phyloP scores from a whole-genome alignment of 2,113 vertebrate genomes.

The Anhinga anhinga region DNA sequence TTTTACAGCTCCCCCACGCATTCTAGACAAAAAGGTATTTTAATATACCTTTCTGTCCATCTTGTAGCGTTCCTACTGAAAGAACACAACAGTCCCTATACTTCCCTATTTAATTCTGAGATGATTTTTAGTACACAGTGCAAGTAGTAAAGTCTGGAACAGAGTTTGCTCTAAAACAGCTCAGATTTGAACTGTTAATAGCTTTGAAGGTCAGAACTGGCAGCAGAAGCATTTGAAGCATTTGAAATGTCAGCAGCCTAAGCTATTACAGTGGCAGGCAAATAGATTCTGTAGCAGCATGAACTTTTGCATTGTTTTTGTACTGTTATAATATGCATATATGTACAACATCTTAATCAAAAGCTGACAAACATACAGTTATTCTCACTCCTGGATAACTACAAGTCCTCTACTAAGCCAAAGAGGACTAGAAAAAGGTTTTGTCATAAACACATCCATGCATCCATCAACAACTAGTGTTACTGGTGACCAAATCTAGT shows the following conservation, averaged over 20 bases:
- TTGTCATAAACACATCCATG: neutral
- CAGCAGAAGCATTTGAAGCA: constrained; percentile 18
- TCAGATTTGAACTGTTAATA: neutral
- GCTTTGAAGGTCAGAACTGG: neutral
- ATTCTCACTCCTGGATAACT: neutral
- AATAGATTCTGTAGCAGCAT: neutral
- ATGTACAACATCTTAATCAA: neutral
- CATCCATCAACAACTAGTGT: neutral
- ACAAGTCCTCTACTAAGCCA: neutral
- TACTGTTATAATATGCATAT: neutral
- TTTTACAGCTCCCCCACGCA: neutral
- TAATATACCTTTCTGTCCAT: neutral
- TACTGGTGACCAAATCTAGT: neutral
- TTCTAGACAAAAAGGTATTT: neutral
- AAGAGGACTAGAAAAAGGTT: neutral
- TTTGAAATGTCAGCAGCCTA: constrained; percentile 30
- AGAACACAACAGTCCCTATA: neutral
- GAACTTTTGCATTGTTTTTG: neutral
- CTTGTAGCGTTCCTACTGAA: neutral
- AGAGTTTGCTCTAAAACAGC: neutral
- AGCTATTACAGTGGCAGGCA: neutral
- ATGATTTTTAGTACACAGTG: neutral
- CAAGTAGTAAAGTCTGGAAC: neutral
- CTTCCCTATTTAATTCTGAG: neutral
- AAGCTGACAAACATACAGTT: neutral